Percentiles rank a stretch among this genome's conserved stretches.
These are phyloP conservation scores for Vultur gryphus DNA, from an alignment of 2,797 vertebrate genomes.

Conservation along the genomic window DNA sequence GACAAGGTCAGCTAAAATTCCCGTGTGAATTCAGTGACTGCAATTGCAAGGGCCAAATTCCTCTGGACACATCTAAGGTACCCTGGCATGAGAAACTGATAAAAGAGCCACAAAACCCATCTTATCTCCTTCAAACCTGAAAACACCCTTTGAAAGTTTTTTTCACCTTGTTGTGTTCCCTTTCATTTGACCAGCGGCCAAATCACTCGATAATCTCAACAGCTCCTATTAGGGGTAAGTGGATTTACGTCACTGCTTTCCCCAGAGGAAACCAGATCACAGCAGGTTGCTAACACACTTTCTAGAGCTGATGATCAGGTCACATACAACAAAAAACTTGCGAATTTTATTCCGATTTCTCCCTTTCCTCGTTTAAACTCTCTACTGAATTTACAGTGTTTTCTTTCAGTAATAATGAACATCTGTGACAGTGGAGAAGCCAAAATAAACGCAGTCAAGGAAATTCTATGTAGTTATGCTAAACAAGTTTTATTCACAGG, in stretches of 20 bases:
- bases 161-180: conserved; percentile 16
- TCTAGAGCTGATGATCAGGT: conserved; percentile 22
- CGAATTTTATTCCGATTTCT: conserved; percentile 10
- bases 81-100: conserved; percentile 65
- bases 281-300: neutral
- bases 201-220: conserved; percentile 58
- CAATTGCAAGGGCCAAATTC: conserved; percentile 25
- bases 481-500: conserved; percentile 59
- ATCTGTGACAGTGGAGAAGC: conserved; percentile 61
- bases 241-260: conserved; percentile 55
- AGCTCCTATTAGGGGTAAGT: conserved; percentile 49
- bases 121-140: conserved; percentile 63
- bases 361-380: neutral
- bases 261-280: conserved; percentile 58
- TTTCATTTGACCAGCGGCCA: conserved; percentile 39
- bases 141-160: conserved; percentile 58
- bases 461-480: conserved; percentile 56
- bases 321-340: conserved; percentile 3
- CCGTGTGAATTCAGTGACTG: conserved; percentile 48
- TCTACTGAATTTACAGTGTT: neutral
- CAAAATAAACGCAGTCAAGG: conserved; percentile 70
- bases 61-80: conserved; percentile 40
- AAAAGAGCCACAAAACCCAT: conserved; percentile 49
- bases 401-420: conserved; percentile 65
- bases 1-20: conserved; percentile 72